A percentile compares a stretch with the other conserved stretches of the same genome.
Conservation (phyloP, 2,888 invertebrate genomes). For the Metopia argyrocephala region DNA sequence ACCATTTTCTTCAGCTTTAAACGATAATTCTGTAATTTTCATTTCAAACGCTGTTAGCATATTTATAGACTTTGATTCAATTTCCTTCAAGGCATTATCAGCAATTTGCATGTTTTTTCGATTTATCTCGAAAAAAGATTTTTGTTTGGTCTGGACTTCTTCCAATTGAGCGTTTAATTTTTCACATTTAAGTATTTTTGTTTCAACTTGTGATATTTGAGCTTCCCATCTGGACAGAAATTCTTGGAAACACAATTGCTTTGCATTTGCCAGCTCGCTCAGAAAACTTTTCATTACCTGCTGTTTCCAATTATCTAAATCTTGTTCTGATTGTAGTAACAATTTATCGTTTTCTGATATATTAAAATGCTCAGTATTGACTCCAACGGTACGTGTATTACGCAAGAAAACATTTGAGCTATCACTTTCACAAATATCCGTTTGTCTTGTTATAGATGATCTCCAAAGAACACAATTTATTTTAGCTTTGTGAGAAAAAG, state of each 20-base stretch:
- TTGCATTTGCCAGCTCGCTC: constrained; percentile 81
- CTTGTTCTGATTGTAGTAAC: constrained; percentile 82
- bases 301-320: constrained; percentile 87
- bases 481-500: neutral
- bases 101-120: constrained; percentile 22
- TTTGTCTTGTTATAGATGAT: neutral
- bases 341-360: constrained; percentile 67
- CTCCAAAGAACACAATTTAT: neutral
- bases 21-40: constrained; percentile 66
- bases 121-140: constrained; percentile 18
- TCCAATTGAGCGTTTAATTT: constrained; percentile 59
- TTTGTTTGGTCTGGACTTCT: constrained; percentile 36
- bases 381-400: neutral
- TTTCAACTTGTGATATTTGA: constrained; percentile 73
- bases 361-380: constrained; percentile 14
- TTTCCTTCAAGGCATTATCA: constrained; percentile 37
- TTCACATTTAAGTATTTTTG: constrained; percentile 53
- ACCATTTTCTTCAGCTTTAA: constrained; percentile 66
- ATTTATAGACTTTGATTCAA: constrained; percentile 62
- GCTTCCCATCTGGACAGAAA: constrained; percentile 82
- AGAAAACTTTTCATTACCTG: constrained; percentile 83
- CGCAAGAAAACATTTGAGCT: neutral
- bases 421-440: neutral
- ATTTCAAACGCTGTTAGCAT: constrained; percentile 68
- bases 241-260: constrained; percentile 80